Base-by-base conservation (phyloP, 2,888 invertebrate species). In the Trimorus sp. region DNA sequence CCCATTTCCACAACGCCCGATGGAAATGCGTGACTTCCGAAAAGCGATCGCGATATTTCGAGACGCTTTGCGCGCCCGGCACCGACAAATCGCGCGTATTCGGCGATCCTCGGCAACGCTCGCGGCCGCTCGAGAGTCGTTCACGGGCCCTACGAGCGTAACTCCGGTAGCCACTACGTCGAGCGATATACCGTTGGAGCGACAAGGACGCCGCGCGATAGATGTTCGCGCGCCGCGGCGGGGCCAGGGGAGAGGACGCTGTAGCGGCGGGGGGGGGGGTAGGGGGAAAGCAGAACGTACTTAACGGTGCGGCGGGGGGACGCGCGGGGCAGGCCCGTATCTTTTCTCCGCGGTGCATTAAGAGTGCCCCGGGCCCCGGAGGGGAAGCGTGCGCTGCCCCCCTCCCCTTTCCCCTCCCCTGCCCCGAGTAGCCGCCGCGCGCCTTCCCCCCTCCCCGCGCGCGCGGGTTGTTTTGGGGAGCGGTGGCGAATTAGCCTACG, bases 151-250 rank as follows among this genome's bases (percentile, higher is more conserved):
- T 91, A 91, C 91, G 91, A 91, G 91, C 90, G 91, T 91, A 91
- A 91, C 89, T 90, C 91, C 90, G 88, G 91, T 90, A 91, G 91
- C 90, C 90, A 89, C 90, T 90, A 90, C 89, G 89, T 86, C 87
- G 86, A 89, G 89, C 87, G 88, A 63, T 56, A 68, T 66, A 53
- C 68, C 73, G 73, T 75, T 75, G 74, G 82, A 63, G 81, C 60
- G 83, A 77, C 66, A 78, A 77, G 73, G 63, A 77, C 66, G 49
- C 66, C 66, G 76, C 62, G 77, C 83, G 83, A 76, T 54, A 54
- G 75, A 75, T 60, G 68, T 68, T 66, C 75, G 68, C 68, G 76
- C 68, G 77, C 54, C 65, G 54, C 9, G 40, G 53, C n/a, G 51
- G 62, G 42, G 26, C 65, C 58, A 37, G 75, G 59, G 56, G 77